phyloP scores from a whole-genome alignment of 2,888 invertebrate species.

The Nesidiocoris tenuis region DNA sequence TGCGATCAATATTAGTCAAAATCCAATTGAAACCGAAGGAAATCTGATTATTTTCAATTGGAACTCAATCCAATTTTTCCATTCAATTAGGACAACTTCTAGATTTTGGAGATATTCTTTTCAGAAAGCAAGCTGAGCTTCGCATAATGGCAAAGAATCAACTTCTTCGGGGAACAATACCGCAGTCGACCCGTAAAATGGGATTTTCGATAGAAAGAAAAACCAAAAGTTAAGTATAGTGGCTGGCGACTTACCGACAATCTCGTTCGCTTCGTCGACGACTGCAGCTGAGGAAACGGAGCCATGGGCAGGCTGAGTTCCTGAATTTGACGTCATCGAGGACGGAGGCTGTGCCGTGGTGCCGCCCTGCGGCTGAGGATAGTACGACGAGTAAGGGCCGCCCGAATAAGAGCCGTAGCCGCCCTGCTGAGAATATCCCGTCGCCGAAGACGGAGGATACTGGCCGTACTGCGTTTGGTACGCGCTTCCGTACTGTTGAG shows the following conservation, averaged over 20 bases:
- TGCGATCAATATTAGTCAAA: too few species aligned
- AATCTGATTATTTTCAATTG: too few species aligned
- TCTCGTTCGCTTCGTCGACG: conserved; percentile 26
- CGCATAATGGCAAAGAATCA: too few species aligned
- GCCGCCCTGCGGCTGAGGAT: conserved; percentile 16
- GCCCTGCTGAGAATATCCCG: conserved; percentile 34
- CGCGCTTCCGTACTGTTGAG: conserved; percentile 15
- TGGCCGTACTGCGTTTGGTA: conserved; percentile 30
- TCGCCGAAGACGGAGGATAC: conserved; percentile 21
- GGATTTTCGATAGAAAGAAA: too few species aligned
- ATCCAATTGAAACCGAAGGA: too few species aligned
- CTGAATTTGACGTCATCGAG: conserved; percentile 1
- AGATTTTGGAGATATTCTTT: too few species aligned
- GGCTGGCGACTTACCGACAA: conserved; percentile 37
- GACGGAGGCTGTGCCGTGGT: conserved; percentile 21
- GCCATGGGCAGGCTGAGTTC: not conserved
- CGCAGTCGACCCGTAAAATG: too few species aligned
- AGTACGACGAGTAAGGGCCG: conserved; percentile 30
- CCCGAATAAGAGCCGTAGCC: conserved; percentile 8
- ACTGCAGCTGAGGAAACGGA: not conserved
- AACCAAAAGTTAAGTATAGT: too few species aligned
- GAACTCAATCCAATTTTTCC: too few species aligned
- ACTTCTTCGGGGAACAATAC: too few species aligned
- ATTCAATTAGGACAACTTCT: too few species aligned
- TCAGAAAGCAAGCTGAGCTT: too few species aligned